Percentiles rank a stretch among this genome's conserved stretches.
Evolutionary conservation across 2,888 invertebrate genomes (phyloP).

Genomic region (Zele albiditarsus): DNA sequence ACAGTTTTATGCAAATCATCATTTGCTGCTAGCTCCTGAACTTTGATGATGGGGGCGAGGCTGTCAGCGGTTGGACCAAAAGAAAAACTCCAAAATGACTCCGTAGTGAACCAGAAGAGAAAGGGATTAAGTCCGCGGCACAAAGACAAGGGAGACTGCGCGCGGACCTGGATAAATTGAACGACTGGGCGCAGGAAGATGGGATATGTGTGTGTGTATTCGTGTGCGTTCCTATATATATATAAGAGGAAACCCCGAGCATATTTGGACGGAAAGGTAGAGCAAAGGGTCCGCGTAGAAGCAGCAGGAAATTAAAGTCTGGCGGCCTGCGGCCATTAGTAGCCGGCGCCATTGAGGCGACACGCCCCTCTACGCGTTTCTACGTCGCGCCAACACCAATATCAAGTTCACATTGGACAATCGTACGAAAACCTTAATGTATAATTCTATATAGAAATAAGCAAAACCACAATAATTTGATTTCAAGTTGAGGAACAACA

Average conservation of each 20-base stretch:
- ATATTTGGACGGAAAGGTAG: constrained; percentile 68
- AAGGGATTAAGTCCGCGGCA: background rate
- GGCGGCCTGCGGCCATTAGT: constrained; percentile 73
- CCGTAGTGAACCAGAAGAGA: constrained; percentile 38
- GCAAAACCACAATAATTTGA: background rate
- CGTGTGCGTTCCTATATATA: constrained; percentile 10
- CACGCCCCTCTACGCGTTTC: constrained; percentile 70
- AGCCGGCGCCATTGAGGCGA: constrained; percentile 73
- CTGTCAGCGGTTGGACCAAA: constrained; percentile 50
- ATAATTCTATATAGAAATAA: background rate
- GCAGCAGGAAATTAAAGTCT: constrained; percentile 75
- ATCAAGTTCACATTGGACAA: constrained; percentile 28
- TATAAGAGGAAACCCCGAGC: constrained; percentile 56
- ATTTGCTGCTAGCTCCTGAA: constrained; percentile 40
- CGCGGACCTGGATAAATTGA: constrained; percentile 44
- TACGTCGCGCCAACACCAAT: constrained; percentile 57
- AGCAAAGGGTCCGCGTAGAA: constrained; percentile 71
- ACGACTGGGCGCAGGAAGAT: constrained; percentile 46
- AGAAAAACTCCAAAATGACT: constrained; percentile 40
- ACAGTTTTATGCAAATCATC: constrained; percentile 63
- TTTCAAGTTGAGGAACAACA: background rate
- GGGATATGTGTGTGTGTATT: constrained; percentile 28
- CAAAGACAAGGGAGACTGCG: constrained; percentile 34
- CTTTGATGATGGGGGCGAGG: constrained; percentile 42
- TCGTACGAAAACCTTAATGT: constrained; percentile 11